A percentile compares a stretch with the other conserved stretches of the same genome.
Evolutionary conservation across 2,888 invertebrate species (phyloP).

Genomic region (Calliopum simillimum): DNA sequence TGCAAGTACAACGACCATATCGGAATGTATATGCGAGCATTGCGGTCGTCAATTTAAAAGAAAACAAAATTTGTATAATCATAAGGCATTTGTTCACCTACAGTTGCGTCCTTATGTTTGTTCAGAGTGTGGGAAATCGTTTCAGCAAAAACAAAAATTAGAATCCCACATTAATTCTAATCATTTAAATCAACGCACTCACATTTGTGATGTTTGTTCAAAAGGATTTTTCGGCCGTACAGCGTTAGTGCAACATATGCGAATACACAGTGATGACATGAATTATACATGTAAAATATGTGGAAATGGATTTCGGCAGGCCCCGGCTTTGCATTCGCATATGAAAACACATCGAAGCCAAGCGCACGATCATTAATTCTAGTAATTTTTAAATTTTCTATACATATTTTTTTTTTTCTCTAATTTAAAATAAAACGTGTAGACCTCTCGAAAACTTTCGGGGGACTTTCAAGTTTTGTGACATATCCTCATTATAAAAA

Average conservation of each 20-base stretch:
- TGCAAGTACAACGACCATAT: neutral
- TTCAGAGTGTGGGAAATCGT: neutral
- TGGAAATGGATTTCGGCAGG: conserved; percentile 21
- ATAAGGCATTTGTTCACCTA: conserved; percentile 9
- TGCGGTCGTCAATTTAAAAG: conserved; percentile 16
- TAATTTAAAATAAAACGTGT: no score
- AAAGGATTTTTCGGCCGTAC: conserved; percentile 21
- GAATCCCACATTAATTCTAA: conserved; percentile 6
- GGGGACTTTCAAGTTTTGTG: no score
- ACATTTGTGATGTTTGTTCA: conserved; percentile 17
- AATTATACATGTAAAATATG: conserved; percentile 23
- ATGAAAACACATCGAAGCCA: conserved; percentile 7
- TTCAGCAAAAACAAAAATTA: neutral
- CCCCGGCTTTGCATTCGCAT: conserved; percentile 4
- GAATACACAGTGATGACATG: conserved; percentile 16
- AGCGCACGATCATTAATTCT: no score
- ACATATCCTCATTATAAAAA: no score
- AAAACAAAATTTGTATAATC: neutral
- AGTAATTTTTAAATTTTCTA: no score
- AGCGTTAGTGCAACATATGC: conserved; percentile 17
- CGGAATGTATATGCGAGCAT: conserved; percentile 19
- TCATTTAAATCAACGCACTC: conserved; percentile 6
- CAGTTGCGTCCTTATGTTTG: conserved; percentile 20
- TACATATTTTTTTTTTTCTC: no score
- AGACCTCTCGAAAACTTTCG: no score